Evolutionary conservation across 2,113 vertebrate genomes (phyloP).

Genomic region (Addax nasomaculatus): DNA sequence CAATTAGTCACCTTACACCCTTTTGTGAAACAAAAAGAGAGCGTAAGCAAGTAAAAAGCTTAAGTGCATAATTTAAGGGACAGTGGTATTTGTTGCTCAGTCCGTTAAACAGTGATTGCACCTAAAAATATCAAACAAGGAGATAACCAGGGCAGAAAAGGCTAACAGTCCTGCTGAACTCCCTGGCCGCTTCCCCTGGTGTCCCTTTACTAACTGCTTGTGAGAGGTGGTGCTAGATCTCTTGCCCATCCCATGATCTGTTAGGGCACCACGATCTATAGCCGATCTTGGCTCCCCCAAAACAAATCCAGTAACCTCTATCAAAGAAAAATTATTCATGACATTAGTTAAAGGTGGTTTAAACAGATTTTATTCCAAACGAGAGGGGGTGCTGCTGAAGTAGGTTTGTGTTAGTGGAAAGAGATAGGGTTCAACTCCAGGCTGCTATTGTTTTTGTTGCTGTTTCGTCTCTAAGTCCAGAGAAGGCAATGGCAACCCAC

Average conservation of each 20-base stretch:
- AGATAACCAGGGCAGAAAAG: neutral
- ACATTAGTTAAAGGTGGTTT: neutral
- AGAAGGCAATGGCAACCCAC: no score
- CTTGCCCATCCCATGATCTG: neutral
- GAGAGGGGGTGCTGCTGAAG: neutral
- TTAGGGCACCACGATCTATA: neutral
- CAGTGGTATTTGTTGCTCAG: neutral
- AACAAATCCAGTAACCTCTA: neutral
- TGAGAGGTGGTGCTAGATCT: neutral
- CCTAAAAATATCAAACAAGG: neutral
- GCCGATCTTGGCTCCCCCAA: neutral
- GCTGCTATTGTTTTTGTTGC: neutral
- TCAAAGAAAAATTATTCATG: neutral
- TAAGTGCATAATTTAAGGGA: neutral
- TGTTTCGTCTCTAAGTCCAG: neutral
- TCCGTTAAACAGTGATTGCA: neutral
- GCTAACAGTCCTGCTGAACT: neutral
- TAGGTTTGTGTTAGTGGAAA: neutral
- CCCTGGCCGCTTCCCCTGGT: neutral
- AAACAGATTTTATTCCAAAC: neutral
- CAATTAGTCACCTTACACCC: neutral
- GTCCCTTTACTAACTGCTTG: neutral
- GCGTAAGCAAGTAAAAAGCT: neutral
- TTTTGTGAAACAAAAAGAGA: slow-evolving; percentile 5
- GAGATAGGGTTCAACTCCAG: neutral